Evolutionary conservation across 2,113 vertebrate genomes (phyloP).

Genomic region (Deroptyus accipitrinus): DNA sequence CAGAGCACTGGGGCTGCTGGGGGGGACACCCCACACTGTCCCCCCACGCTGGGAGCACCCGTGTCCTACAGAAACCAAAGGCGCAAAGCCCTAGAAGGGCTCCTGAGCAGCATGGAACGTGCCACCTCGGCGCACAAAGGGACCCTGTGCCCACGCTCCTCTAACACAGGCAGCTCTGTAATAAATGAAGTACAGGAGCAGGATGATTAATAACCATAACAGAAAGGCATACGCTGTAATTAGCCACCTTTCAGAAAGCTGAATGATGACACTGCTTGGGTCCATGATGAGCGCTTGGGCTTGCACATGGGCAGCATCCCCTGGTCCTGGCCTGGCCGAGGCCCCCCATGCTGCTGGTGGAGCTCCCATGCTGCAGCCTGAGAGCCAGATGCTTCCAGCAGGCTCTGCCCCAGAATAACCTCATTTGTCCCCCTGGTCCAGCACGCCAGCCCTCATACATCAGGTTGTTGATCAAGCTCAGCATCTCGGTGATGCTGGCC

Average conservation of each 20-base stretch:
- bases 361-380: accelerated
- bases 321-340: background rate
- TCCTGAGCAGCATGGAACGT: background rate
- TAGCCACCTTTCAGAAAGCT: conserved; percentile 16
- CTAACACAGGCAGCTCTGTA: background rate
- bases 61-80: background rate
- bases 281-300: background rate
- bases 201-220: background rate
- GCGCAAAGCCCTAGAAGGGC: background rate
- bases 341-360: background rate
- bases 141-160: accelerated
- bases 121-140: accelerated
- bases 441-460: background rate
- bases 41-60: background rate
- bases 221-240: conserved; percentile 31
- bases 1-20: background rate
- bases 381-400: background rate
- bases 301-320: background rate
- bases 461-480: background rate
- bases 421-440: background rate
- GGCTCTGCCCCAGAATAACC: background rate
- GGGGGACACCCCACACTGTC: background rate
- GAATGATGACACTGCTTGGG: conserved; percentile 3
- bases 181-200: background rate
- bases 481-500: background rate